Conservation (phyloP, 2,888 invertebrate genomes). For the Parasteatoda lunata region DNA sequence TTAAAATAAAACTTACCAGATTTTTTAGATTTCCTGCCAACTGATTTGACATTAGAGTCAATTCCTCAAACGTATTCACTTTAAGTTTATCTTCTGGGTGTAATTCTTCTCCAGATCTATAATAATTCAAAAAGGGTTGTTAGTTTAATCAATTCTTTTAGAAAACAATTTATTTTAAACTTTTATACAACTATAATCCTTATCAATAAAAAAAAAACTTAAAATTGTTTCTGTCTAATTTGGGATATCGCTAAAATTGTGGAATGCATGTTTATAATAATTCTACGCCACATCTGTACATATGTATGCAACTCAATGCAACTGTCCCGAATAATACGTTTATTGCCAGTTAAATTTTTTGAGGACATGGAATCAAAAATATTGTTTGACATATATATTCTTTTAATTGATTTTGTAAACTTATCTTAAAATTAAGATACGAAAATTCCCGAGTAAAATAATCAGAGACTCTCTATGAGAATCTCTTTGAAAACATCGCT, state of each 20-base stretch:
- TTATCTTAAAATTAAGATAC: not conserved
- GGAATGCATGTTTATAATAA: slow-evolving; percentile 1
- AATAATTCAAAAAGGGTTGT: not conserved
- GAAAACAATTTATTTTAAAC: too few species aligned
- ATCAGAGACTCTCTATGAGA: too few species aligned
- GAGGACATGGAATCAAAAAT: not conserved
- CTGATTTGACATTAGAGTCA: not conserved
- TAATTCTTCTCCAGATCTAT: not conserved
- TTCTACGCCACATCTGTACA: slow-evolving; percentile 40
- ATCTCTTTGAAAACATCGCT: too few species aligned
- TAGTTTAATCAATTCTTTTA: not conserved
- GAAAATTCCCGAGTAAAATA: too few species aligned
- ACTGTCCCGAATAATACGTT: slow-evolving; percentile 40
- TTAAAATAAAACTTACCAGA: slow-evolving; percentile 1
- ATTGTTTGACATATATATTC: not conserved
- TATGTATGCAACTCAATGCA: slow-evolving; percentile 28
- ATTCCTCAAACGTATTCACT: not conserved
- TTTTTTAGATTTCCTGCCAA: not conserved
- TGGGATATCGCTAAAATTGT: slow-evolving; percentile 24
- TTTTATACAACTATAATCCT: too few species aligned
- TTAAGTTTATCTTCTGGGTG: not conserved
- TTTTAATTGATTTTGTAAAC: not conserved
- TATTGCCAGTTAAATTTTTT: slow-evolving; percentile 41
- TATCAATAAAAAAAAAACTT: not conserved
- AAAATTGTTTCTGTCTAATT: slow-evolving; percentile 35